Evolutionary conservation across 2,797 vertebrate species (phyloP).

Genomic region (Brachyalestes nurse): DNA sequence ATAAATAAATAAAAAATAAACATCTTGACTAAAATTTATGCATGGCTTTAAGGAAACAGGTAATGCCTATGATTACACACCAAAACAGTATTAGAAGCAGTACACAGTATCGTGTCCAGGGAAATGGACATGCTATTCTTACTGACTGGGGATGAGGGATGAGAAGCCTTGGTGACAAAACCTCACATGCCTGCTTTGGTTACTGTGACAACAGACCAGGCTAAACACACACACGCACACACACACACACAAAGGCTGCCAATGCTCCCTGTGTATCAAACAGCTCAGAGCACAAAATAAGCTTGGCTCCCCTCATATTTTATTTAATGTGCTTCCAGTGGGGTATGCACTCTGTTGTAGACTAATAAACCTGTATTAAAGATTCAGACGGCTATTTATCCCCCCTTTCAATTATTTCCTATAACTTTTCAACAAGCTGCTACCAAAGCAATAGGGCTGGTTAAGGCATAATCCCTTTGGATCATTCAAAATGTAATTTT

Average conservation of each 20-base stretch:
- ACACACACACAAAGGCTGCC: constrained; percentile 7
- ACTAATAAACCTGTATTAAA: background rate
- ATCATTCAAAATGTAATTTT: background rate
- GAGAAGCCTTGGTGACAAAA: background rate
- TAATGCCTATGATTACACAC: background rate
- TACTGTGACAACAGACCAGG: constrained; percentile 51
- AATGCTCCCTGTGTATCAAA: constrained; percentile 10
- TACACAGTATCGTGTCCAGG: background rate
- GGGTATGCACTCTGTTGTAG: background rate
- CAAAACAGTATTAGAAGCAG: background rate
- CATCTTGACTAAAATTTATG: background rate
- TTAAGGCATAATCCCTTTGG: background rate
- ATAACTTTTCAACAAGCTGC: background rate
- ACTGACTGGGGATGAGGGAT: constrained; percentile 11
- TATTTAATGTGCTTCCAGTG: constrained; percentile 1
- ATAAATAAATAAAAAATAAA: background rate
- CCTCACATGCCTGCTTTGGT: constrained; percentile 43
- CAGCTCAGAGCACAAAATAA: background rate
- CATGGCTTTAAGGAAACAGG: background rate
- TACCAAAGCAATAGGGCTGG: background rate
- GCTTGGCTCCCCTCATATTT: constrained; percentile 1
- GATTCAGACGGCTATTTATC: background rate
- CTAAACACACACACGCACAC: background rate
- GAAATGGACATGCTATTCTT: constrained; percentile 9
- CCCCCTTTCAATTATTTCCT: background rate